Conservation (phyloP, 2,888 invertebrate genomes). For the Mellilla xanthometata region DNA sequence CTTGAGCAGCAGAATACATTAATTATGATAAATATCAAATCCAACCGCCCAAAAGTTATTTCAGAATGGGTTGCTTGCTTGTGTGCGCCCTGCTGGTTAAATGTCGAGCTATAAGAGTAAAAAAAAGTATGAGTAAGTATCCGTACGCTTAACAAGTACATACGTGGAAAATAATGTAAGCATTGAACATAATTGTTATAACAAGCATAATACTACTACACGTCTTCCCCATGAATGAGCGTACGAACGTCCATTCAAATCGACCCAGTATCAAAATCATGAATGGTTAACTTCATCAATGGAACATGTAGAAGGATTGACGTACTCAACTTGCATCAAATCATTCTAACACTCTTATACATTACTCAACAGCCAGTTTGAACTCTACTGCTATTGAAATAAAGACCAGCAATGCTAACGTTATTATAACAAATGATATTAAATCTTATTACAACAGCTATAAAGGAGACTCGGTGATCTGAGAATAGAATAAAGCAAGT, state of each 20-base stretch:
- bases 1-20: no score
- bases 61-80: no score
- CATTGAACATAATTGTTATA: no score
- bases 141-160: no score
- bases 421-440: slow-evolving; percentile 9
- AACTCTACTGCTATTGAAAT: slow-evolving; percentile 19
- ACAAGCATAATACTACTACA: slow-evolving; percentile 1
- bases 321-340: slow-evolving; percentile 40
- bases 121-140: no score
- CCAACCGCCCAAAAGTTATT: no score
- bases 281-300: slow-evolving; percentile 65
- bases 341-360: slow-evolving; percentile 41
- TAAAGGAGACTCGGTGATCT: slow-evolving; percentile 4
- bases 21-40: no score
- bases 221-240: slow-evolving; percentile 43
- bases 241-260: slow-evolving; percentile 30
- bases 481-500: slow-evolving; percentile 16
- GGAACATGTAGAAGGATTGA: slow-evolving; percentile 60
- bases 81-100: no score
- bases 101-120: no score
- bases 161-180: no score
- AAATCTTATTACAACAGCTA: slow-evolving; percentile 2
- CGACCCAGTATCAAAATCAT: slow-evolving; percentile 44
- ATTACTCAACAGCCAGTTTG: slow-evolving; percentile 20
- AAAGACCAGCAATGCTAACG: slow-evolving; percentile 11